A percentile compares a stretch with the other conserved stretches of the same genome.
These are phyloP conservation scores for Embiotoca jacksoni DNA, from an alignment of 2,113 vertebrate genomes.

Conservation along the genomic window DNA sequence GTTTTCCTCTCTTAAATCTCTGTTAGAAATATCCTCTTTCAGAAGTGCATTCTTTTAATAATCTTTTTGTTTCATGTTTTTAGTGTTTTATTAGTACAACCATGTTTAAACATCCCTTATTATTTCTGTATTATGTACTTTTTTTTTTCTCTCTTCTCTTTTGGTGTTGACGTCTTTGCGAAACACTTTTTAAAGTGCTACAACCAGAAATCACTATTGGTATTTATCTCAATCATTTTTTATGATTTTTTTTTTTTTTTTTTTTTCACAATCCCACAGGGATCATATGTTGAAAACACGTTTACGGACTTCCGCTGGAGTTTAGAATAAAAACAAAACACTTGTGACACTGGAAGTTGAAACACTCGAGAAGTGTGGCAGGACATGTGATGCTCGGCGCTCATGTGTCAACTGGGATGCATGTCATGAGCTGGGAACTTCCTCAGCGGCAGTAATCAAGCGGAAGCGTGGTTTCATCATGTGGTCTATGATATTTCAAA, in stretches of 20 bases:
- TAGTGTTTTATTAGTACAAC: too few species aligned
- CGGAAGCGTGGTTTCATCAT: neutral
- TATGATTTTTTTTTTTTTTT: neutral
- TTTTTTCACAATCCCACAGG: neutral
- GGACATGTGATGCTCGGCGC: conserved; percentile 65
- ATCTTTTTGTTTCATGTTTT: too few species aligned
- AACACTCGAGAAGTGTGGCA: conserved; percentile 56
- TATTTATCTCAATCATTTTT: neutral
- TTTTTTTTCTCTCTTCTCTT: too few species aligned
- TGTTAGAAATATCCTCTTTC: too few species aligned
- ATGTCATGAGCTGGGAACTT: conserved; percentile 72
- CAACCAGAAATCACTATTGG: too few species aligned
- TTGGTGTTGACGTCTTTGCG: too few species aligned
- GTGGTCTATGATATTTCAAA: neutral
- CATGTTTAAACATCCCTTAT: too few species aligned
- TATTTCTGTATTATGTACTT: too few species aligned
- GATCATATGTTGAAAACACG: neutral
- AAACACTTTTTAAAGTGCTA: too few species aligned
- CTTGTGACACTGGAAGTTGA: conserved; percentile 68
- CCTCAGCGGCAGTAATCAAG: conserved; percentile 37
- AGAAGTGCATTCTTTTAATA: too few species aligned
- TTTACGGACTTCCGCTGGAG: neutral
- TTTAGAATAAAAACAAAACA: neutral
- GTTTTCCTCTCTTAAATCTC: too few species aligned
- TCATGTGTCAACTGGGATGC: conserved; percentile 60